Evolutionary conservation across 2,888 invertebrate species (phyloP).

Genomic region (Stenolophus ochropezus): DNA sequence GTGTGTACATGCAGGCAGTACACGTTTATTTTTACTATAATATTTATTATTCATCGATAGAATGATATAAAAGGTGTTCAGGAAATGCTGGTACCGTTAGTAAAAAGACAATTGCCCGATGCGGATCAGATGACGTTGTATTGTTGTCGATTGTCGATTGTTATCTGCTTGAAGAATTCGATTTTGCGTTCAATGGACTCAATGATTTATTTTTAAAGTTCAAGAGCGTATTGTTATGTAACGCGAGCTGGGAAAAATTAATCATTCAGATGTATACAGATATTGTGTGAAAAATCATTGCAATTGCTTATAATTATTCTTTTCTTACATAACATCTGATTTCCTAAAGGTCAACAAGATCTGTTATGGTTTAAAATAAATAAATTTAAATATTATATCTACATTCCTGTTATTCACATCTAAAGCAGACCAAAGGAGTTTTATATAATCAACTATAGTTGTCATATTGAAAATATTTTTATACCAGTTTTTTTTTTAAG

Average conservation of each 20-base stretch:
- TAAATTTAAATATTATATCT: not conserved
- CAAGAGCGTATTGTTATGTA: slow-evolving; percentile 45
- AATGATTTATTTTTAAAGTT: slow-evolving; percentile 45
- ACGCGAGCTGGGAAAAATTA: slow-evolving; percentile 18
- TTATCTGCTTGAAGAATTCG: slow-evolving; percentile 51
- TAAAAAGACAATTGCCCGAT: slow-evolving; percentile 54
- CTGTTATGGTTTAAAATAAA: not conserved
- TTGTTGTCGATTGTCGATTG: slow-evolving; percentile 52
- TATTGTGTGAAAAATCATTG: slow-evolving; percentile 11
- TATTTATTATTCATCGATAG: slow-evolving; percentile 51
- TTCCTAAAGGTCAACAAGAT: not conserved
- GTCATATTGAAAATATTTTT: no score
- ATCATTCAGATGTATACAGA: slow-evolving; percentile 3
- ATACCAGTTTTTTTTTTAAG: no score
- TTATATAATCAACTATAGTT: no score
- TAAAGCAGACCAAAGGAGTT: not conserved
- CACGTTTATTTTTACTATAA: slow-evolving; percentile 37
- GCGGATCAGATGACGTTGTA: slow-evolving; percentile 57
- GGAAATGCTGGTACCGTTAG: slow-evolving; percentile 58
- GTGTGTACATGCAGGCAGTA: not conserved
- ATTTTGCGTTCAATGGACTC: slow-evolving; percentile 49
- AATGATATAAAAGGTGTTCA: slow-evolving; percentile 56
- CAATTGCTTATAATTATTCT: not conserved
- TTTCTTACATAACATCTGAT: slow-evolving; percentile 2
- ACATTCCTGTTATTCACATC: not conserved